Percentiles rank a stretch among this genome's conserved stretches.
Evolutionary conservation across 1,140 invertebrate genomes (phyloP).

Genomic region (Diabrotica virgifera): DNA sequence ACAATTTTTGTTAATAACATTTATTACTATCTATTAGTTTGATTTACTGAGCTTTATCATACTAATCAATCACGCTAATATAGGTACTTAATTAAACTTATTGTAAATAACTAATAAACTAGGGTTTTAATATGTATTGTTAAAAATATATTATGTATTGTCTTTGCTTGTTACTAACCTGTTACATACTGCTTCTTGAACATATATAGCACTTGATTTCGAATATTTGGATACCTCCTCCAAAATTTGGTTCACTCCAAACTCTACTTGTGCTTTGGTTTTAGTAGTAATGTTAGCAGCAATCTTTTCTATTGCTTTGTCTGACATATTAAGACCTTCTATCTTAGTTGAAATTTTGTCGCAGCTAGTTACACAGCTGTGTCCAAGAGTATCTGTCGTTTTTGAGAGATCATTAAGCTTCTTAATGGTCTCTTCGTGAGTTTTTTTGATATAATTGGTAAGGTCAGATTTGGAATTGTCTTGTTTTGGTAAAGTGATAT

Average conservation of each 20-base stretch:
- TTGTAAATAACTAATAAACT: too few relatives aligned
- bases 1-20: too few relatives aligned
- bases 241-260: constrained; percentile 80
- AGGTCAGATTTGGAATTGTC: constrained; percentile 24
- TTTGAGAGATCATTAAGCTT: constrained; percentile 54
- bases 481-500: constrained; percentile 27
- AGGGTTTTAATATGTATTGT: too few relatives aligned
- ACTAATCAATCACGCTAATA: too few relatives aligned
- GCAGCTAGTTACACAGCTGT: constrained; percentile 57
- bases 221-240: constrained; percentile 70
- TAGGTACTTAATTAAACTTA: too few relatives aligned
- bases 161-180: constrained; percentile 43
- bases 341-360: constrained; percentile 55
- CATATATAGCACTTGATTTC: constrained; percentile 60
- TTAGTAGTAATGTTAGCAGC: constrained; percentile 82
- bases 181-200: constrained; percentile 66
- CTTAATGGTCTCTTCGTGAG: constrained; percentile 53
- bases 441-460: constrained; percentile 44
- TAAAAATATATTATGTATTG: too few relatives aligned
- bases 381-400: constrained; percentile 54
- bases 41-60: too few relatives aligned
- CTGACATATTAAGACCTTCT: constrained; percentile 65
- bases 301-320: constrained; percentile 75
- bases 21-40: too few relatives aligned
- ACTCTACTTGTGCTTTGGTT: constrained; percentile 79